Base-by-base conservation (phyloP, 2,888 invertebrate genomes). In the Dexiosoma caninum region DNA sequence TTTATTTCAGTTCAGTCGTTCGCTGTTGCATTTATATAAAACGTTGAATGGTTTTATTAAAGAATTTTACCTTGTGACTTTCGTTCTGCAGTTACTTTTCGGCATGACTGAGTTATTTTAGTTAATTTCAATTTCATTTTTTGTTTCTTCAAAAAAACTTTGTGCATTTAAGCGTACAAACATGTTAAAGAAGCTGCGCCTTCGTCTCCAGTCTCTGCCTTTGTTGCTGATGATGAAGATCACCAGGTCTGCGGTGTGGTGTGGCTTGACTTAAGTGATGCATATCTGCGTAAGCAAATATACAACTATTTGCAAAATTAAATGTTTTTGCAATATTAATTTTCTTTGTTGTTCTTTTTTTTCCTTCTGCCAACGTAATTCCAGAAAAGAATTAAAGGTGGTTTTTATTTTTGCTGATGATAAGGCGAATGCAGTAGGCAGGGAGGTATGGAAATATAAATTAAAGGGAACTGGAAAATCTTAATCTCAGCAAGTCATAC, bases 221-320 rank as follows among this genome's bases (percentile, higher is more conserved):
- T 42, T 53, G 55, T 40, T 21, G 69, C 4, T 42, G 60, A 66
- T 53, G 66, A 49, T 71, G 71, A 69, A 77, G 62, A 64, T 67
- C 74, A 49, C 46, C 37, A 40, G 42, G 60, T 59, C 62, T 77
- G 42, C 60, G 44, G 59, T 72, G 78, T 64, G 49, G 59, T n/a
- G n/a, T n/a, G 70, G 70, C 44, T 69, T 67, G 74, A 69, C 62
- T 79, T 69, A 57, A 69, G 42, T 62, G 80, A 81, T 81, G 67
- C 62, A 72, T 77, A 81, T 77, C 81, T 77, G 77, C 72, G 72
- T 81, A 81, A 81, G 77, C 77, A 76, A 81, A 81, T 72, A 77
- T 51, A 72, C 60, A 55, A 77, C 55, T 62, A 76, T 77, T 72
- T 71, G 76, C 44, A 37, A 81, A 77, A 81, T 77, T 77, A 81